Conservation (phyloP, 2,888 invertebrate species). For the Tuta absoluta region DNA sequence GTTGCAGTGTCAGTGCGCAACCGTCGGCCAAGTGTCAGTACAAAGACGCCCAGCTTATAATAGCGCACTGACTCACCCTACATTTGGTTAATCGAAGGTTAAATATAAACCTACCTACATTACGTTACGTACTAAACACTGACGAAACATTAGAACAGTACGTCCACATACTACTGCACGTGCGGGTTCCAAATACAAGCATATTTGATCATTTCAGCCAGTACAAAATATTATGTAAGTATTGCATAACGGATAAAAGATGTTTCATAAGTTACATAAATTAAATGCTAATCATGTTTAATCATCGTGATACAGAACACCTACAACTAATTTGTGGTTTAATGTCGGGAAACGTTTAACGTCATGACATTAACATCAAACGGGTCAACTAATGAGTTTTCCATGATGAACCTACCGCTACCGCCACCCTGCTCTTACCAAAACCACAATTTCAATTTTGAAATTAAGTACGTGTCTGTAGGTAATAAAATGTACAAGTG, state of each 20-base stretch:
- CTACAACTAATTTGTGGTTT: neutral
- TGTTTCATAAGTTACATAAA: neutral
- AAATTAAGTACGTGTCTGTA: neutral
- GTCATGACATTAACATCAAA: constrained; percentile 13
- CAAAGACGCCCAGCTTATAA: constrained; percentile 64
- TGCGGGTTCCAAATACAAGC: no score
- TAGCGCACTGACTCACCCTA: constrained; percentile 69
- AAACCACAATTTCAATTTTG: neutral
- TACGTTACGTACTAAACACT: constrained; percentile 36
- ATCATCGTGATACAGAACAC: constrained; percentile 4
- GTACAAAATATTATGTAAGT: neutral
- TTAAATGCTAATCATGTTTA: constrained; percentile 1
- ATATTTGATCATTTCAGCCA: neutral
- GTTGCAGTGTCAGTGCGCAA: constrained; percentile 33
- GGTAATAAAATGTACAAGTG: neutral
- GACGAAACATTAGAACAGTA: constrained; percentile 4
- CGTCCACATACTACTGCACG: neutral
- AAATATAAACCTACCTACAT: constrained; percentile 53
- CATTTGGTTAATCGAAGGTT: constrained; percentile 75
- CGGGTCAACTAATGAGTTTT: neutral
- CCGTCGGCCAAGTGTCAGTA: constrained; percentile 62
- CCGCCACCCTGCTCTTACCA: no score
- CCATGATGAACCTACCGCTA: neutral
- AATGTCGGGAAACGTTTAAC: neutral
- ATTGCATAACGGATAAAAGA: neutral